Conservation (phyloP, 2,888 invertebrate genomes). For the Sabellastarte sp. region DNA sequence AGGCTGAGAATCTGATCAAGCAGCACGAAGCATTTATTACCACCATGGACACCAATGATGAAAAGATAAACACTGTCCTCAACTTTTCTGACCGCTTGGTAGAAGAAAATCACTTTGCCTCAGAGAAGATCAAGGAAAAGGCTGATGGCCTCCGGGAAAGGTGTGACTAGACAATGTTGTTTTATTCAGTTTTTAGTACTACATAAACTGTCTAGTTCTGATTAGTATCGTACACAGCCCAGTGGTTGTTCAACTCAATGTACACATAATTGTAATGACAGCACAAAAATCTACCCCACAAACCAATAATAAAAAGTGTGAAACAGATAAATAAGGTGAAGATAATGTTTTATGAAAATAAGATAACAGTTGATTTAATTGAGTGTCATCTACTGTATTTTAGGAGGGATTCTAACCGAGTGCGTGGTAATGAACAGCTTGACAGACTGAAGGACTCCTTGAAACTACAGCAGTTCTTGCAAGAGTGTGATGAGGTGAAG, state of each 20-base stretch:
- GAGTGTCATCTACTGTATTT: no score
- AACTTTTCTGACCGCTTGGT: conserved; percentile 84
- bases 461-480: conserved; percentile 91
- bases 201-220: no score
- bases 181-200: no score
- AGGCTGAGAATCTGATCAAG: conserved; percentile 95
- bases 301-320: no score
- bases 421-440: conserved; percentile 86
- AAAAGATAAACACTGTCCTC: conserved; percentile 95
- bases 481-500: conserved; percentile 58
- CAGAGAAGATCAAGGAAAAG: conserved; percentile 94
- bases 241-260: no score
- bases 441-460: conserved; percentile 91
- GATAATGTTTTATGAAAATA: no score
- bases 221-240: no score
- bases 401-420: conserved; percentile 81
- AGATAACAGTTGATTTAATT: no score
- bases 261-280: no score
- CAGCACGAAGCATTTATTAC: conserved; percentile 98
- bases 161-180: no score
- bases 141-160: conserved; percentile 91
- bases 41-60: conserved; percentile 99
- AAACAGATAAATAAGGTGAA: no score
- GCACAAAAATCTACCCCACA: no score
- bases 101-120: conserved; percentile 92